Percentiles rank a stretch among this genome's conserved stretches.
phyloP scores from a whole-genome alignment of 37 sponge, comb jelly and placozoan genomes.

The Cliona cf. orientalis region DNA sequence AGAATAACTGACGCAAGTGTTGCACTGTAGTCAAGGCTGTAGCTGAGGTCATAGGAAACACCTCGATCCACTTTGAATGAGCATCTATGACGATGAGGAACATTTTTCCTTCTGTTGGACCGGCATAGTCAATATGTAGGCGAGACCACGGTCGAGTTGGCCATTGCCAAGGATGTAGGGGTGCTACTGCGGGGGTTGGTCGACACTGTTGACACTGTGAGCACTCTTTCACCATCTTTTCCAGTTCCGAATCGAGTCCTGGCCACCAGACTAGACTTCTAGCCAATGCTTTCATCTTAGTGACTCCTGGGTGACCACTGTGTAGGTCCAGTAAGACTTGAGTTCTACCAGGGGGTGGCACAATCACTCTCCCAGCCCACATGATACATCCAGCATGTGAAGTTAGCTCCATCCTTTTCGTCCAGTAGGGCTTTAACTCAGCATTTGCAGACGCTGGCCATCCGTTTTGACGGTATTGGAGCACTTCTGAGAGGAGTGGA shows the following conservation, averaged over 20 bases:
- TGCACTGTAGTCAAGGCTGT: not conserved
- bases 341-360: constrained; percentile 14
- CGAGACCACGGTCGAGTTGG: constrained; percentile 33
- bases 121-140: constrained; percentile 52
- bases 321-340: constrained; percentile 40
- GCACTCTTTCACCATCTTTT: constrained; percentile 23
- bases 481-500: no score
- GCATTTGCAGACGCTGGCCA: constrained; percentile 20
- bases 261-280: constrained; percentile 60
- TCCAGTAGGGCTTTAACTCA: constrained; percentile 26
- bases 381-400: no score
- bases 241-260: constrained; percentile 28
- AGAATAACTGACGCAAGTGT: constrained; percentile 21
- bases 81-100: constrained; percentile 48
- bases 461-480: constrained; percentile 3
- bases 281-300: constrained; percentile 63
- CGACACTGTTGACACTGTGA: constrained; percentile 2
- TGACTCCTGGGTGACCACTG: constrained; percentile 40
- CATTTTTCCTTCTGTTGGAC: constrained; percentile 36
- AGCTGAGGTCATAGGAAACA: not conserved
- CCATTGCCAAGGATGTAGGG: constrained; percentile 42
- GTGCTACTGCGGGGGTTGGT: constrained; percentile 19
- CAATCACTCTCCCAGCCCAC: constrained; percentile 45
- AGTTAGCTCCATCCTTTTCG: constrained; percentile 14
- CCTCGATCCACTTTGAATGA: constrained; percentile 60